Conservation (phyloP, 2,888 invertebrate genomes). For the Flabesymbios commensalis region DNA sequence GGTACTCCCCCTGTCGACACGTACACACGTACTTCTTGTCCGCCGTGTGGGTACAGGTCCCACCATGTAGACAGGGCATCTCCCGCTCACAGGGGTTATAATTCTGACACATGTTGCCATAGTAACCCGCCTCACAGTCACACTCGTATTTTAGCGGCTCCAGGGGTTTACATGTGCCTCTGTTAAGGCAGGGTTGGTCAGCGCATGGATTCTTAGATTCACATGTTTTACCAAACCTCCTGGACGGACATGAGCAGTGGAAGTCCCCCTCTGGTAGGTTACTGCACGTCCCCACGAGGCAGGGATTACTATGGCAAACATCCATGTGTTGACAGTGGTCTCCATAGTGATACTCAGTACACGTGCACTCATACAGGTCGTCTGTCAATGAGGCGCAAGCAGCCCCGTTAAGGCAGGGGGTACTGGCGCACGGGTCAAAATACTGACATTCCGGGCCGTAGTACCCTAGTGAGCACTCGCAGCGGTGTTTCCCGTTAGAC, state of each 20-base stretch:
- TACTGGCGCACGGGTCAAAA: constrained; percentile 20
- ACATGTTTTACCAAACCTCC: constrained; percentile 24
- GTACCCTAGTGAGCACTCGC: constrained; percentile 24
- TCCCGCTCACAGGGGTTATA: constrained; percentile 27
- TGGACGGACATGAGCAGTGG: constrained; percentile 21
- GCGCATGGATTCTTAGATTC: constrained; percentile 24
- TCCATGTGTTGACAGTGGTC: constrained; percentile 23
- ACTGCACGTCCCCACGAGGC: constrained; percentile 14
- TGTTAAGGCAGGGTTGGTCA: constrained; percentile 24
- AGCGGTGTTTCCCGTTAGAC: constrained; percentile 9
- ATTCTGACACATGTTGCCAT: constrained; percentile 27
- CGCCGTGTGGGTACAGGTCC: constrained; percentile 8
- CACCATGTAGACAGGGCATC: constrained; percentile 24
- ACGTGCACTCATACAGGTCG: constrained; percentile 23
- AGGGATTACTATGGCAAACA: constrained; percentile 24
- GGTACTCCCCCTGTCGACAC: constrained; percentile 12
- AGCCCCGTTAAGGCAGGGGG: constrained; percentile 31
- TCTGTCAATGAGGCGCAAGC: constrained; percentile 12
- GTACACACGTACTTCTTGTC: background rate
- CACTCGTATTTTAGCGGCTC: constrained; percentile 5
- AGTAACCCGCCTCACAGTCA: constrained; percentile 19
- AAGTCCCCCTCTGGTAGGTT: constrained; percentile 4
- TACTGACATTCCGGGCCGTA: constrained; percentile 24
- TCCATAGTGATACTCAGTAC: constrained; percentile 21
- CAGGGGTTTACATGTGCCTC: constrained; percentile 25